phyloP scores from a whole-genome alignment of 2,797 vertebrate species.

The Salmo trutta region DNA sequence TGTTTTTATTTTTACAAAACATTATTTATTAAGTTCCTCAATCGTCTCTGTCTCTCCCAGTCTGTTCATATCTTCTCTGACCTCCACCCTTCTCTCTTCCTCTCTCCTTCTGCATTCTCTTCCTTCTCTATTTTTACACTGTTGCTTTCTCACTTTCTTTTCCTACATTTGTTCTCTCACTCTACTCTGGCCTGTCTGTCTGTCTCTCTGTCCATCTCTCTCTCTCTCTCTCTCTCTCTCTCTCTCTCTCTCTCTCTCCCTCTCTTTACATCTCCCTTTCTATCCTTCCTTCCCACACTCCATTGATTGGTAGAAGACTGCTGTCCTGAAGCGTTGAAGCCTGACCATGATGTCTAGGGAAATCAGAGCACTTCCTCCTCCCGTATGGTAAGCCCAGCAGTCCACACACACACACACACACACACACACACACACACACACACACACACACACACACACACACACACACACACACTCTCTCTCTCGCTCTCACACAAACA shows the following conservation, averaged over 20 bases:
- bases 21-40: slow-evolving; percentile 65
- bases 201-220: no score
- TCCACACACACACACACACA: neutral
- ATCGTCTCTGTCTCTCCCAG: neutral
- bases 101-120: no score
- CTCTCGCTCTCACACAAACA: neutral
- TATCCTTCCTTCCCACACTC: neutral
- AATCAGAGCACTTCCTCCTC: slow-evolving; percentile 64
- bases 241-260: neutral
- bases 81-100: no score
- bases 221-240: no score
- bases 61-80: no score
- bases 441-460: neutral
- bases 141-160: slow-evolving; percentile 16
- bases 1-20: slow-evolving; percentile 73
- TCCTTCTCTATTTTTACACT: slow-evolving; percentile 42
- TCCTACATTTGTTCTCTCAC: slow-evolving; percentile 22
- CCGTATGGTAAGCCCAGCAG: slow-evolving; percentile 30
- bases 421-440: neutral
- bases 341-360: slow-evolving; percentile 67
- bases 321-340: slow-evolving; percentile 64
- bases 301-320: slow-evolving; percentile 40
- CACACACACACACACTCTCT: no score
- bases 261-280: no score
- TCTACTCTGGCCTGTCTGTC: slow-evolving; percentile 4